Evolutionary conservation across 1,140 invertebrate genomes (phyloP).

Genomic region (Chionoecetes opilio): DNA sequence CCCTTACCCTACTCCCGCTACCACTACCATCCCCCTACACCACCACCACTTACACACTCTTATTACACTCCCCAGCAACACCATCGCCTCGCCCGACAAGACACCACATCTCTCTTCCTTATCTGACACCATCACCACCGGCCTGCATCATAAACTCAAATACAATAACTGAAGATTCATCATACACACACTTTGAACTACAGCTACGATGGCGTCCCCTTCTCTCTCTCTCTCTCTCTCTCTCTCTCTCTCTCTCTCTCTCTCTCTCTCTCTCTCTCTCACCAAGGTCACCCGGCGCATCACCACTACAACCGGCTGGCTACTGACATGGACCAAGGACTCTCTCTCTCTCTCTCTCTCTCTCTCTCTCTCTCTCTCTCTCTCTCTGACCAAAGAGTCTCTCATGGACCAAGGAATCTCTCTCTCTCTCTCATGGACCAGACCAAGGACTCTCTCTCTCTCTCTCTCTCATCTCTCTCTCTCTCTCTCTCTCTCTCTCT

Average conservation of each 20-base stretch:
- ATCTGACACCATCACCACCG: conserved; percentile 46
- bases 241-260: conserved; percentile 23
- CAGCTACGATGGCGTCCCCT: not conserved
- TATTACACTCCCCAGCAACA: not conserved
- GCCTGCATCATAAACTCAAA: conserved; percentile 52
- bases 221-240: not conserved
- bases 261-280: not conserved
- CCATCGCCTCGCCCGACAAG: not conserved
- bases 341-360: not conserved
- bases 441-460: conserved; percentile 25
- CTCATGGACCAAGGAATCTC: no score
- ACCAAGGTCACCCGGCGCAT: conserved; percentile 36
- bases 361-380: conserved; percentile 27
- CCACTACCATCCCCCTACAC: not conserved
- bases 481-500: not conserved
- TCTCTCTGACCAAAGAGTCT: no score
- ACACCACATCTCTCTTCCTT: conserved; percentile 46
- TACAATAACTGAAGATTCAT: conserved; percentile 51
- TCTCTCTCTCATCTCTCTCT: not conserved
- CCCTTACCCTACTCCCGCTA: not conserved
- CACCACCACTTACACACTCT: not conserved
- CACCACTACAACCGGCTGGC: not conserved
- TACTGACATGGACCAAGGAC: conserved; percentile 15
- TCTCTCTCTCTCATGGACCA: conserved; percentile 27
- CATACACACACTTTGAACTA: conserved; percentile 46